Conservation (phyloP, 2,113 vertebrate species). For the Ariopsis seemanni region DNA sequence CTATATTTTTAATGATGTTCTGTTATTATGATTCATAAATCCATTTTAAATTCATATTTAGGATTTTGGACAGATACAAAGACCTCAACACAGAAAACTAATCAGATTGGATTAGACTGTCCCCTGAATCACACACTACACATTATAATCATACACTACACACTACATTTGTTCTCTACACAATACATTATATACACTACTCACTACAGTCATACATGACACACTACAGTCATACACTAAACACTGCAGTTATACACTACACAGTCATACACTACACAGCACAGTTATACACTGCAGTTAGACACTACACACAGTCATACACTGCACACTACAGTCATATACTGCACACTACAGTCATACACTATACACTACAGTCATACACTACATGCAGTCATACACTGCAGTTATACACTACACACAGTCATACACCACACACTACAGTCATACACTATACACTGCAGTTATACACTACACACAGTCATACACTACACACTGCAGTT, state of each 20-base stretch:
- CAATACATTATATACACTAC: not conserved
- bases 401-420: no score
- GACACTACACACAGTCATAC: not conserved
- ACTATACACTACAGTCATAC: no score
- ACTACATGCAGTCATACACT: no score
- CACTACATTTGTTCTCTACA: not conserved
- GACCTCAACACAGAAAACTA: not conserved
- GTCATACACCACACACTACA: no score
- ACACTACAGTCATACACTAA: not conserved
- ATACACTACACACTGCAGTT: no score
- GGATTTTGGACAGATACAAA: not conserved
- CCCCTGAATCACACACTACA: not conserved
- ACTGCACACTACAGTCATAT: not conserved
- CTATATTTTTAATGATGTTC: not conserved
- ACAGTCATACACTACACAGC: no score
- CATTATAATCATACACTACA: not conserved
- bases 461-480: no score
- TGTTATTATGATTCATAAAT: not conserved
- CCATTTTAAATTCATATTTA: not conserved
- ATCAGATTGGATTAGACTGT: not conserved
- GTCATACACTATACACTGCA: no score
- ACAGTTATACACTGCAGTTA: not conserved
- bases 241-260: not conserved
- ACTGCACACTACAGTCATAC: no score
- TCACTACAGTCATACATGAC: not conserved